Evolutionary conservation across 2,888 invertebrate species (phyloP).

Genomic region (Apotomis capreana): DNA sequence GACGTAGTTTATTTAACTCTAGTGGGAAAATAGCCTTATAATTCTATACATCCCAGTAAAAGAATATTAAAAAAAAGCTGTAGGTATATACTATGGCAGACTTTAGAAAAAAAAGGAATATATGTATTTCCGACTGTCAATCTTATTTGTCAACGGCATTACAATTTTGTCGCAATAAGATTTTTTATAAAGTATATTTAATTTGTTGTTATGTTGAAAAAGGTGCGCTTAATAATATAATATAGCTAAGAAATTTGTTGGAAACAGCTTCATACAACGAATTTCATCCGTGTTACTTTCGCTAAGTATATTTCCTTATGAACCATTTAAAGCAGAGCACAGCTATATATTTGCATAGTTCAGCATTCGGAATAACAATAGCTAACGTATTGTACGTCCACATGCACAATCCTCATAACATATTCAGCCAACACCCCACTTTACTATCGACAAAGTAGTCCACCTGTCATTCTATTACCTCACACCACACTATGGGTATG

Average conservation of each 20-base stretch:
- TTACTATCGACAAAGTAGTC: conserved; percentile 24
- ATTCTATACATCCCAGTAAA: too few relatives aligned
- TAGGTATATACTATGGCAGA: too few relatives aligned
- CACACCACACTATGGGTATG: conserved; percentile 9
- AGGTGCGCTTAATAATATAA: neutral
- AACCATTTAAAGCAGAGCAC: conserved; percentile 24
- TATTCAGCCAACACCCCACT: conserved; percentile 19
- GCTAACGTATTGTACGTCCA: neutral
- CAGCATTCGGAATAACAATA: conserved; percentile 31
- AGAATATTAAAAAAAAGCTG: too few relatives aligned
- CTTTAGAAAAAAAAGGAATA: too few relatives aligned
- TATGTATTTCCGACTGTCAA: too few relatives aligned
- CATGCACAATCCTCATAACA: conserved; percentile 14
- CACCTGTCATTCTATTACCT: conserved; percentile 20
- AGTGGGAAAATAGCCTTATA: too few relatives aligned
- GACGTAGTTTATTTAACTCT: too few relatives aligned
- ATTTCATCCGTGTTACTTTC: conserved; percentile 10
- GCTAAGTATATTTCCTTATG: conserved; percentile 22
- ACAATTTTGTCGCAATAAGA: too few relatives aligned
- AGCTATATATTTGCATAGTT: conserved; percentile 14
- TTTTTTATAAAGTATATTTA: too few relatives aligned
- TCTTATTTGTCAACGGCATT: too few relatives aligned
- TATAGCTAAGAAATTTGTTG: neutral
- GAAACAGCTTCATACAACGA: neutral
- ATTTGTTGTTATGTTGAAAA: neutral